phyloP scores from a whole-genome alignment of 2,113 vertebrate species.

The Gavia stellata region DNA sequence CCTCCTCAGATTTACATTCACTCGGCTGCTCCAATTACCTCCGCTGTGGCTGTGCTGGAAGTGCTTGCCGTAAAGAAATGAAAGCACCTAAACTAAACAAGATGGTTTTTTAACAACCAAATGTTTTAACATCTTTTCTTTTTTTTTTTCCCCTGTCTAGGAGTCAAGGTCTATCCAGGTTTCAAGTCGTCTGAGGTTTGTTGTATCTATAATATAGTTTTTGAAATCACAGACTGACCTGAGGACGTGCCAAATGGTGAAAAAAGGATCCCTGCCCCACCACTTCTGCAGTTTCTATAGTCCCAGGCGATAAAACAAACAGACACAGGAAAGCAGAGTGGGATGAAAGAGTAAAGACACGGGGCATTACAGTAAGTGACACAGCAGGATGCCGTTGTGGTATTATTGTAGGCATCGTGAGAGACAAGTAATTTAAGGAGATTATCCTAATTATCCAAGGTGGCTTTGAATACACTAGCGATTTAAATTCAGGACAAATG shows the following conservation, averaged over 20 bases:
- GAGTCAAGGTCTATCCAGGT: not conserved
- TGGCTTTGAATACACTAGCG: not conserved
- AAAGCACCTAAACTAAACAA: not conserved
- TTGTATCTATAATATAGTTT: not conserved
- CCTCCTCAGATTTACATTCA: not conserved
- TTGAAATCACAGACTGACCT: not conserved
- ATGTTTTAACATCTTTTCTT: not conserved
- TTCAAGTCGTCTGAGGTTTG: not conserved
- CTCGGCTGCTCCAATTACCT: not conserved
- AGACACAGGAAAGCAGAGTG: not conserved
- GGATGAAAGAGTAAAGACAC: not conserved
- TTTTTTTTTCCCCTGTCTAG: not conserved
- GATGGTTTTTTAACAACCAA: not conserved
- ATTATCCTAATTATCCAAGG: not conserved
- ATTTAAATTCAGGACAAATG: not conserved
- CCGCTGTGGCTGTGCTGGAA: not conserved
- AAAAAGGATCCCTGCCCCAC: not conserved
- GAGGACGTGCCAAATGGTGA: not conserved
- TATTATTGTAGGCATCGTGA: not conserved
- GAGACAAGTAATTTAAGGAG: not conserved
- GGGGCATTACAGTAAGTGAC: not conserved
- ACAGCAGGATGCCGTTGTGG: not conserved
- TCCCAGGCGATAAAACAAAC: not conserved
- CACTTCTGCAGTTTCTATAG: not conserved
- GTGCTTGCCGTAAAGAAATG: not conserved